Evolutionary conservation across 2,113 vertebrate genomes (phyloP).

Genomic region (Phylloscopus trochiloides): DNA sequence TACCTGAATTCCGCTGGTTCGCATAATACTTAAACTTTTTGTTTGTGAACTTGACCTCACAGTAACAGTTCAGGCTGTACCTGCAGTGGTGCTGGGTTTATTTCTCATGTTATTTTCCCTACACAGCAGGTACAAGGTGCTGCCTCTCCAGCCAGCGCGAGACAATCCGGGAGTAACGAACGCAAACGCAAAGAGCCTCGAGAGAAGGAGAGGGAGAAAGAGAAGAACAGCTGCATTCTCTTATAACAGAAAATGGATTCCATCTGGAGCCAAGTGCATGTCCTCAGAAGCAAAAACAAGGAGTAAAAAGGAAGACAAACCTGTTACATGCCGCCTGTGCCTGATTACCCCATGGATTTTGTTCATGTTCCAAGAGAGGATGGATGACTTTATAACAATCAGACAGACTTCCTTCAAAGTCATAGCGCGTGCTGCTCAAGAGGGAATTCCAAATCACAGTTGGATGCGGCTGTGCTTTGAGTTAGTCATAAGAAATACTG

Average conservation of each 20-base stretch:
- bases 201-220: constrained; percentile 82
- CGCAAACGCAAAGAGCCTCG: constrained; percentile 87
- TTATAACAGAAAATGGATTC: constrained; percentile 81
- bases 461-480: constrained; percentile 78
- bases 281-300: constrained; percentile 64
- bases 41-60: neutral
- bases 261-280: constrained; percentile 62
- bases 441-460: constrained; percentile 76
- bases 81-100: neutral
- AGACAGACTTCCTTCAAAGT: constrained; percentile 82
- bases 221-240: constrained; percentile 92
- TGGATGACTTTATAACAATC: constrained; percentile 82
- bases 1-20: neutral
- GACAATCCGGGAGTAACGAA: constrained; percentile 82
- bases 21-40: neutral
- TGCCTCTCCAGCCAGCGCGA: constrained; percentile 80
- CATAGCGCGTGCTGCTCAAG: constrained; percentile 77
- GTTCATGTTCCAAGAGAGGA: constrained; percentile 73
- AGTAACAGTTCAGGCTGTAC: neutral
- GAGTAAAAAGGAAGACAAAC: constrained; percentile 73
- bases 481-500: constrained; percentile 62
- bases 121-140: constrained; percentile 64
- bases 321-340: constrained; percentile 93
- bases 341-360: constrained; percentile 81
- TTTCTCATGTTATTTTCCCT: neutral